A percentile compares a stretch with the other conserved stretches of the same genome.
These are phyloP conservation scores for Sinopyrophorus schimmeli DNA, from an alignment of 2,888 invertebrate genomes.

Conservation along the genomic window DNA sequence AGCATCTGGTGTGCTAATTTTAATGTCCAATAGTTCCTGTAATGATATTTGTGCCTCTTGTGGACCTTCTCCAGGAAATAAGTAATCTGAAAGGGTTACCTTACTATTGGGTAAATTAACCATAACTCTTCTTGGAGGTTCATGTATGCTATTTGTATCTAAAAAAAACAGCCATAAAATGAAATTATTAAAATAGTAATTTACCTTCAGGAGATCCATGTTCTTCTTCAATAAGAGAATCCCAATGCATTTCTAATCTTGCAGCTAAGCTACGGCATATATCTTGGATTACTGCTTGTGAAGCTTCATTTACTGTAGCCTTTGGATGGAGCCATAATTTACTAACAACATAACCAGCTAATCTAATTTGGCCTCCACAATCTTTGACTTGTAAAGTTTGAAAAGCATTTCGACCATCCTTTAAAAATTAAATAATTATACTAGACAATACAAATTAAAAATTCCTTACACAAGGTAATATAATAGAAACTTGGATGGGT, in stretches of 20 bases:
- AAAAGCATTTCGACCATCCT: slow-evolving; percentile 57
- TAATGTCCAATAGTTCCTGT: slow-evolving; percentile 78
- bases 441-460: not conserved
- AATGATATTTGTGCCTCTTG: slow-evolving; percentile 80
- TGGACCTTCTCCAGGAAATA: slow-evolving; percentile 88
- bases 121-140: slow-evolving; percentile 85
- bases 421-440: slow-evolving; percentile 34
- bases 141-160: slow-evolving; percentile 82
- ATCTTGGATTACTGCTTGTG: slow-evolving; percentile 77
- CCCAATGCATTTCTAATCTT: slow-evolving; percentile 89
- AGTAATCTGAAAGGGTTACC: slow-evolving; percentile 83
- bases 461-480: slow-evolving; percentile 69
- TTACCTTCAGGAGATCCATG: slow-evolving; percentile 71
- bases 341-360: slow-evolving; percentile 72
- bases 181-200: not conserved
- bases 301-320: slow-evolving; percentile 72
- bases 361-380: slow-evolving; percentile 69
- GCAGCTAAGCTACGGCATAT: slow-evolving; percentile 82
- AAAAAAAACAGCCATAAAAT: slow-evolving; percentile 36
- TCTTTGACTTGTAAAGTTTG: slow-evolving; percentile 60
- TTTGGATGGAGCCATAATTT: slow-evolving; percentile 80
- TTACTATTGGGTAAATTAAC: slow-evolving; percentile 67
- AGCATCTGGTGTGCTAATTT: slow-evolving; percentile 70
- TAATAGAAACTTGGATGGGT: slow-evolving; percentile 66
- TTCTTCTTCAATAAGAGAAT: slow-evolving; percentile 85